Conservation (phyloP, 2,797 vertebrate genomes). For the Spheniscus humboldti region DNA sequence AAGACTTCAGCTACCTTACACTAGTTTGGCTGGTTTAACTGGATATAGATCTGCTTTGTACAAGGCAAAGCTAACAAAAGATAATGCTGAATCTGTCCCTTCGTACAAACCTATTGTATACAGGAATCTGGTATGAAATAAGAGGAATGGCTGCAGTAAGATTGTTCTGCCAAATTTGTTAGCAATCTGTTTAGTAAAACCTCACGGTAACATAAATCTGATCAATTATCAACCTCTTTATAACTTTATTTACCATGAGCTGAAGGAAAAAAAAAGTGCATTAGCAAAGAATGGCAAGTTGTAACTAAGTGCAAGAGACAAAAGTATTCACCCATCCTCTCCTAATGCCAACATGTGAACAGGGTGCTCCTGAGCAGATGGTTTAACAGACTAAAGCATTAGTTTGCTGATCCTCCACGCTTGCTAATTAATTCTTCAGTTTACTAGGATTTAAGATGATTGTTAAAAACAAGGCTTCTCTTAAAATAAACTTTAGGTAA, state of each 20-base stretch:
- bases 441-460: constrained; percentile 76
- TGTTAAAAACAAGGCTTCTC: constrained; percentile 73
- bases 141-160: neutral
- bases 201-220: neutral
- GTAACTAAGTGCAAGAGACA: constrained; percentile 50
- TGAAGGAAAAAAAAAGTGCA: neutral
- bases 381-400: constrained; percentile 79
- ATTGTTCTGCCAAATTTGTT: constrained; percentile 13
- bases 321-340: constrained; percentile 58
- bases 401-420: constrained; percentile 75
- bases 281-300: constrained; percentile 50
- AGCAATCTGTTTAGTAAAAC: constrained; percentile 31
- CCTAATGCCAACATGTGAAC: constrained; percentile 70
- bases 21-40: neutral
- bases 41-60: neutral
- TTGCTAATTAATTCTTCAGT: constrained; percentile 80
- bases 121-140: neutral
- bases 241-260: constrained; percentile 32
- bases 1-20: neutral
- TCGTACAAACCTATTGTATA: neutral
- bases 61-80: neutral
- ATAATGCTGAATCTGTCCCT: neutral
- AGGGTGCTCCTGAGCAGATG: constrained; percentile 76
- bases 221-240: constrained; percentile 9
- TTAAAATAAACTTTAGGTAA: constrained; percentile 74